These are phyloP conservation scores for Leptobrachium ailaonicum DNA, from an alignment of 2,113 vertebrate genomes.

Conservation along the genomic window DNA sequence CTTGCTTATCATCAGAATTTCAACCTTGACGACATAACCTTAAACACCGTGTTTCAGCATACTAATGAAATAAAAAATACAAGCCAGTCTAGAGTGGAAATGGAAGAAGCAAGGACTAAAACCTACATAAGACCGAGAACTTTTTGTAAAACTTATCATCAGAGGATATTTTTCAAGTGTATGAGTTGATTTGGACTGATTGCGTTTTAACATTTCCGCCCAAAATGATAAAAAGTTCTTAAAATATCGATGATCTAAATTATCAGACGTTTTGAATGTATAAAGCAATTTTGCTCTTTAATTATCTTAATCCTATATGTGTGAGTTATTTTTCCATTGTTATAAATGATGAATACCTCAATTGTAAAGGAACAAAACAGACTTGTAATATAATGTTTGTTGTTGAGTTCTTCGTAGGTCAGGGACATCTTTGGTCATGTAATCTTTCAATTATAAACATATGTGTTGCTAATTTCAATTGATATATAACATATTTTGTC, in stretches of 20 bases:
- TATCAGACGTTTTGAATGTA: neutral
- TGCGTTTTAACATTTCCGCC: neutral
- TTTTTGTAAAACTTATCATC: slow-evolving; percentile 9
- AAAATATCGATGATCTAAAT: neutral
- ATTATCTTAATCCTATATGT: neutral
- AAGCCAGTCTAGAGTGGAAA: slow-evolving; percentile 2
- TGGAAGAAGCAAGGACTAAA: slow-evolving; percentile 36
- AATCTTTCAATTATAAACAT: slow-evolving; percentile 2
- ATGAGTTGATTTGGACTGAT: neutral
- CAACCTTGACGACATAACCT: slow-evolving; percentile 58
- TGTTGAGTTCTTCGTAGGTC: neutral
- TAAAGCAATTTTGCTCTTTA: neutral
- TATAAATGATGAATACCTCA: slow-evolving; percentile 16
- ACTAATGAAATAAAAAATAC: slow-evolving; percentile 45
- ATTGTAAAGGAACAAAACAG: slow-evolving; percentile 17
- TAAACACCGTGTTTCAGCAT: slow-evolving; percentile 49
- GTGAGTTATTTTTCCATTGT: neutral
- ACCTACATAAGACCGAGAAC: slow-evolving; percentile 24
- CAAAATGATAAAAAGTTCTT: slow-evolving; percentile 4
- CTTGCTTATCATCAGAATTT: slow-evolving; percentile 54
- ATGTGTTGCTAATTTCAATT: slow-evolving; percentile 9
- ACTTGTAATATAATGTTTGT: slow-evolving; percentile 20
- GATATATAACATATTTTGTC: neutral
- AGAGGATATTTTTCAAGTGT: neutral
- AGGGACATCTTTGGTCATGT: slow-evolving; percentile 6